Conservation (phyloP, 2,113 vertebrate species). For the Oriolus oriolus region DNA sequence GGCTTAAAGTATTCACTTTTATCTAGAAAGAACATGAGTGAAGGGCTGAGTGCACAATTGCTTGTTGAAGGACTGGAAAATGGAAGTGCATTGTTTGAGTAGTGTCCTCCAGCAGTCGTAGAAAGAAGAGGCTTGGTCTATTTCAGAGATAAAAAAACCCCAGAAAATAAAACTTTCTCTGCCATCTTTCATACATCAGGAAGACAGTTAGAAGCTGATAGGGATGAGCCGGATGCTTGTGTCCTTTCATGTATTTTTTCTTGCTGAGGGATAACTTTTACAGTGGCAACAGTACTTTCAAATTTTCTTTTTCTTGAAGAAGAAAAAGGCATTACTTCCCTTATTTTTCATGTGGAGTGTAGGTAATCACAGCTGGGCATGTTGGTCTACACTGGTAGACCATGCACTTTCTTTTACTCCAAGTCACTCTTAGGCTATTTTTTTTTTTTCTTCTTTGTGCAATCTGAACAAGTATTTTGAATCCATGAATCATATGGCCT, state of each 20-base stretch:
- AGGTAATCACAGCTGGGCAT: neutral
- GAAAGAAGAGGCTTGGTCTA: neutral
- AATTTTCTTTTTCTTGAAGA: neutral
- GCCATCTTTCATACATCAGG: neutral
- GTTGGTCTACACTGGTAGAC: neutral
- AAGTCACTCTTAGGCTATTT: neutral
- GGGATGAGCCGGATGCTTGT: neutral
- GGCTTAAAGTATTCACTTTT: neutral
- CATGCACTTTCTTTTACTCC: neutral
- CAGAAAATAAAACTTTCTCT: neutral
- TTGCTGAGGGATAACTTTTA: neutral
- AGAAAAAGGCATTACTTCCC: neutral
- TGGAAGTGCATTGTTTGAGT: neutral
- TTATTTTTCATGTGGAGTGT: neutral
- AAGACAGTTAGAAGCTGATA: neutral
- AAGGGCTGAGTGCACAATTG: neutral
- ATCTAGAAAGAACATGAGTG: neutral
- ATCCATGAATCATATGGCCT: slow-evolving; percentile 44
- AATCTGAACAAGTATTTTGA: neutral
- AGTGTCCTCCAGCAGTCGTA: neutral
- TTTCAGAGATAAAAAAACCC: neutral
- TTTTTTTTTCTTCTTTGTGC: neutral
- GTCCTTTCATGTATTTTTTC: neutral
- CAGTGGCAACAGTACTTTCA: neutral
- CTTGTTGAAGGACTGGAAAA: neutral